Percentiles rank a stretch among this genome's conserved stretches.
phyloP scores from a whole-genome alignment of 2,888 invertebrate species.

The Drosophila monieri region DNA sequence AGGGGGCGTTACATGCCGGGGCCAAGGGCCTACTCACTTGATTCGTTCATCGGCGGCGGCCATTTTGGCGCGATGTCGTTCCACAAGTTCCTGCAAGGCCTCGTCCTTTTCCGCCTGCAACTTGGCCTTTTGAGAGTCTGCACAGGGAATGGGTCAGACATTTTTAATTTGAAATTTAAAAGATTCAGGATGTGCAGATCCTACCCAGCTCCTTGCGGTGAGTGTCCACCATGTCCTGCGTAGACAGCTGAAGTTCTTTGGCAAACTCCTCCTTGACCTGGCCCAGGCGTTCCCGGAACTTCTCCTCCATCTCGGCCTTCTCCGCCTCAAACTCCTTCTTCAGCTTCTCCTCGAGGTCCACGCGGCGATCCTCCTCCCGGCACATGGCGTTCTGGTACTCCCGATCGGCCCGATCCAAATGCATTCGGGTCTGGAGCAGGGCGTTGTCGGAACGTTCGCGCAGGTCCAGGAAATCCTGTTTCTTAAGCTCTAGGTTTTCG shows the following conservation, averaged over 20 bases:
- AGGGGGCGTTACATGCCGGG: conserved; percentile 3
- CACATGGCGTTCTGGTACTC: conserved; percentile 83
- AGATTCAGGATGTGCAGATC: background rate
- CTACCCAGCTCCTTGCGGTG: conserved; percentile 89
- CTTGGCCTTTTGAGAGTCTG: conserved; percentile 85
- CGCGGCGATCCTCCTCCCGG: conserved; percentile 82
- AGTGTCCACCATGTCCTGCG: conserved; percentile 87
- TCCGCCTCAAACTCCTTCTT: conserved; percentile 87
- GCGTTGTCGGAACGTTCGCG: conserved; percentile 86
- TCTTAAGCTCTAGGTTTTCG: conserved; percentile 85
- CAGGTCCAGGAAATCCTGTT: conserved; percentile 76
- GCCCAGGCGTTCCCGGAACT: conserved; percentile 87
- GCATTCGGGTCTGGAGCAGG: conserved; percentile 83
- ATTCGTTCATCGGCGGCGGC: conserved; percentile 84
- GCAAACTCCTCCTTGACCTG: conserved; percentile 84
- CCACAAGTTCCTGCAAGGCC: conserved; percentile 85
- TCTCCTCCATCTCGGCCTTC: conserved; percentile 90
- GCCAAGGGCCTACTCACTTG: conserved; percentile 82
- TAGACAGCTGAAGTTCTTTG: conserved; percentile 81
- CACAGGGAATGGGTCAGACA: background rate
- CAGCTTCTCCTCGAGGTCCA: conserved; percentile 77
- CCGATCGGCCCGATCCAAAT: conserved; percentile 83
- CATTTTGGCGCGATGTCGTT: conserved; percentile 84
- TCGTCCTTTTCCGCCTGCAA: conserved; percentile 86
- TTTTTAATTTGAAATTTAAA: background rate